Evolutionary conservation across 2,113 vertebrate species (phyloP), one percentile per base, ranked within the genome.

Genomic region (Candoia aspera): DNA sequence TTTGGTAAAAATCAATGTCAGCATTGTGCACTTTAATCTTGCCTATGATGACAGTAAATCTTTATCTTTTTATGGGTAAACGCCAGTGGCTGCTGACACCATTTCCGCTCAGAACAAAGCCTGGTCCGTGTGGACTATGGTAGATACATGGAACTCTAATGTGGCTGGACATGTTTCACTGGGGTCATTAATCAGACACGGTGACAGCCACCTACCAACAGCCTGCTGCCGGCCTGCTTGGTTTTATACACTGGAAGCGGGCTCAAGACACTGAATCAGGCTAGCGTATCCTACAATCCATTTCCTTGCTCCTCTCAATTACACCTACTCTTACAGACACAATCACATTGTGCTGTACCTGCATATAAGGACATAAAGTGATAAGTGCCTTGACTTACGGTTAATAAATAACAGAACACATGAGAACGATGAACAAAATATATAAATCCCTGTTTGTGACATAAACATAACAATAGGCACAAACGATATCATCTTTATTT

Each of bases 41-140:
- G 98, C 98, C 98, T 98, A 97, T 98, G 99, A 99, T 99, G 99
- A 99, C 99, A 99, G 98, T 99, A 99, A 99, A 99, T 99, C 99
- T 99, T 99, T 99, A 99, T 99, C 99, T 99, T 99, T 99, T 99
- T 99, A 99, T 99, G 98, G 98, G 98, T 98, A 99, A 98, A 99
- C 98, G 98, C 98, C 98, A 98, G 98, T 98, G 98, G 98, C 98
- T 98, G 98, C 98, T 99, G 99, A 99, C 99, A 99, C 99, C 97
- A 99, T 99, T 99, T 99, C 99, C 99, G 99, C 98, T 84, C 98
- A 99, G 99, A 99, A 99, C 99, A 99, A 99, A 99, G 99, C 98
- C 98, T 96, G 98, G 98, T 98, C 98, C 98, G 94, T 98, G 98
- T 98, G 98, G 98, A 98, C 98, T 97, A 96, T 96, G 97, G 98